phyloP scores from a whole-genome alignment of 1,140 invertebrate genomes.

The Drosophila seguyi region DNA sequence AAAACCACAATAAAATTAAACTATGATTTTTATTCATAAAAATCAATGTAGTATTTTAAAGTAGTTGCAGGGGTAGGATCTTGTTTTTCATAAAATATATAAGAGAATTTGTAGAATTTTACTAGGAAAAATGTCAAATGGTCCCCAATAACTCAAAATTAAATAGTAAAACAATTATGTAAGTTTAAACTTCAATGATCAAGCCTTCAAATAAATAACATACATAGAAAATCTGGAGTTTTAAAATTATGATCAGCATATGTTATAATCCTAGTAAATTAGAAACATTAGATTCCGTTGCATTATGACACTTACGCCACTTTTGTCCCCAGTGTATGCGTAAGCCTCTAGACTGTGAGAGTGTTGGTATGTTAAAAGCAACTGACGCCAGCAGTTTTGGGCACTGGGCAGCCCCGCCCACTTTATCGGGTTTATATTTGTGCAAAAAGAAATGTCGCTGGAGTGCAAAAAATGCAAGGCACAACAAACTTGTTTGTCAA shows the following conservation, averaged over 20 bases:
- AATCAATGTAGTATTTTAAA: background rate
- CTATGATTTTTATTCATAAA: no score
- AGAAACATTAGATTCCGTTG: background rate
- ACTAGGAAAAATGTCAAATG: background rate
- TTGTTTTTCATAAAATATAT: background rate
- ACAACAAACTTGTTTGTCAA: conserved; percentile 82
- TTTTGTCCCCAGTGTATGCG: conserved; percentile 11
- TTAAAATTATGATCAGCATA: background rate
- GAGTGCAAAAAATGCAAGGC: conserved; percentile 77
- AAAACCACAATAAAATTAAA: no score
- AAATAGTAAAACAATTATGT: no score
- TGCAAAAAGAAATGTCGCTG: conserved; percentile 69
- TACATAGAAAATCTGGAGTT: background rate
- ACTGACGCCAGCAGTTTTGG: conserved; percentile 78
- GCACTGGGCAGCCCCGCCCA: conserved; percentile 46
- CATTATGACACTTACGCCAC: background rate
- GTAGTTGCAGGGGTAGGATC: background rate
- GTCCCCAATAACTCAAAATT: background rate
- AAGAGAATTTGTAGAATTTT: background rate
- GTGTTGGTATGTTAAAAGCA: conserved; percentile 68
- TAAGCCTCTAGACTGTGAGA: conserved; percentile 33
- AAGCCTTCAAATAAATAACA: background rate
- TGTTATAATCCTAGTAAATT: background rate
- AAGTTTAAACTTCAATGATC: no score
- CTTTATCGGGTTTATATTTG: conserved; percentile 76